Evolutionary conservation across 2,113 vertebrate genomes (phyloP).

Genomic region (Engraulis encrasicolus): DNA sequence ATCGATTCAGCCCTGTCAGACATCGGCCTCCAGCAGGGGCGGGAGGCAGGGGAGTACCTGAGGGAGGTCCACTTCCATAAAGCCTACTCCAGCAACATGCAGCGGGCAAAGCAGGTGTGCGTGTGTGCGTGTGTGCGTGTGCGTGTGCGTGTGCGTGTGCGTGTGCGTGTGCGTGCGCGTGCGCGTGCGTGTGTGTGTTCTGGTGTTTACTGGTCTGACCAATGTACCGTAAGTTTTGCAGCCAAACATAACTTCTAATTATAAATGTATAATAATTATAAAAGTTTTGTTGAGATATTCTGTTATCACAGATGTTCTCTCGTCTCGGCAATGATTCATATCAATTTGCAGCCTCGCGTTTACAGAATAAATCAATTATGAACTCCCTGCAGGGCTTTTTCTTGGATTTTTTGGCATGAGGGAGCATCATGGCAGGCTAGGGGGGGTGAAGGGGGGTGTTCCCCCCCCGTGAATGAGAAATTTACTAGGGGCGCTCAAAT

Average conservation of each 20-base stretch:
- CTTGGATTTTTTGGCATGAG: too few species aligned
- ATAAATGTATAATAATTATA: background rate
- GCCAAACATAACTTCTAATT: background rate
- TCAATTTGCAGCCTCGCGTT: background rate
- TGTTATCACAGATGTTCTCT: background rate
- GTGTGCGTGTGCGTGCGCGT: background rate
- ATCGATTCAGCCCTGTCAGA: slow-evolving; percentile 87
- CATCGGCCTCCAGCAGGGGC: slow-evolving; percentile 83
- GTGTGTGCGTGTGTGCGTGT: background rate
- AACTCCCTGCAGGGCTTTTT: background rate
- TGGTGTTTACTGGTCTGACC: background rate
- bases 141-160: background rate
- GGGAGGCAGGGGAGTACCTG: slow-evolving; percentile 85
- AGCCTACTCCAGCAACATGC: slow-evolving; percentile 87
- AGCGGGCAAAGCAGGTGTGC: slow-evolving; percentile 85
- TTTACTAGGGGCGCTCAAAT: too few species aligned
- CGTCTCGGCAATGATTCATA: background rate
- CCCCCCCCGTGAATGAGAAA: too few species aligned
- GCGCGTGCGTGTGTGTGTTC: too few species aligned
- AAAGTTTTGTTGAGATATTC: background rate
- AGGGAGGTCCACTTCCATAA: slow-evolving; percentile 81
- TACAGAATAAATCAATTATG: background rate
- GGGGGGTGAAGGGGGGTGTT: too few species aligned
- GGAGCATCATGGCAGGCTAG: too few species aligned
- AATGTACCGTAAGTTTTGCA: background rate